phyloP scores from a whole-genome alignment of 2,888 invertebrate genomes.

The Aromia moschata region DNA sequence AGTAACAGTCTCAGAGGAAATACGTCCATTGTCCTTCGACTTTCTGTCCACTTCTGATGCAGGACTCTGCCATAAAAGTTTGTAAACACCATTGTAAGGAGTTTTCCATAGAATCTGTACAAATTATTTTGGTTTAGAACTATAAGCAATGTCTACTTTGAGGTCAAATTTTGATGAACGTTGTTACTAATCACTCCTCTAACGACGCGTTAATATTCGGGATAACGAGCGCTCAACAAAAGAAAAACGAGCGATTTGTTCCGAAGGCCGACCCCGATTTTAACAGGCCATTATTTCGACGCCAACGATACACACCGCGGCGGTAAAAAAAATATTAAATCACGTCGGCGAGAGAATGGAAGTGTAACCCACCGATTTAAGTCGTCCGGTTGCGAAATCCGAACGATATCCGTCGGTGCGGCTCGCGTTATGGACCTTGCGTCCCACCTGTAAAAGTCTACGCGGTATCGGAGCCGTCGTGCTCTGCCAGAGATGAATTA shows the following conservation, averaged over 20 bases:
- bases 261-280: constrained; percentile 6
- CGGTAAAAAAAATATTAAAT: not conserved
- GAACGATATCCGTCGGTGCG: not conserved
- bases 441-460: constrained; percentile 5
- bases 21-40: no score
- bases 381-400: constrained; percentile 8
- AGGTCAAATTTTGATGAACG: no score
- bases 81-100: no score
- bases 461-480: not conserved
- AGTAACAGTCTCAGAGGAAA: no score
- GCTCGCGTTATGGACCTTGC: constrained; percentile 8
- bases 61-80: no score
- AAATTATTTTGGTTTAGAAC: no score
- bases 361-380: constrained; percentile 5
- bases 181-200: no score
- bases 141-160: no score
- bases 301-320: not conserved
- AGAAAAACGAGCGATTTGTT: constrained; percentile 1
- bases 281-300: constrained; percentile 9
- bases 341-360: not conserved
- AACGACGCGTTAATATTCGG: no score
- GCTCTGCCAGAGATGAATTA: constrained; percentile 13
- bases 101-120: no score
- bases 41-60: no score
- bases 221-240: not conserved